Evolutionary conservation across 2,797 vertebrate species (phyloP).

Genomic region (Ctenosaura bakeri): DNA sequence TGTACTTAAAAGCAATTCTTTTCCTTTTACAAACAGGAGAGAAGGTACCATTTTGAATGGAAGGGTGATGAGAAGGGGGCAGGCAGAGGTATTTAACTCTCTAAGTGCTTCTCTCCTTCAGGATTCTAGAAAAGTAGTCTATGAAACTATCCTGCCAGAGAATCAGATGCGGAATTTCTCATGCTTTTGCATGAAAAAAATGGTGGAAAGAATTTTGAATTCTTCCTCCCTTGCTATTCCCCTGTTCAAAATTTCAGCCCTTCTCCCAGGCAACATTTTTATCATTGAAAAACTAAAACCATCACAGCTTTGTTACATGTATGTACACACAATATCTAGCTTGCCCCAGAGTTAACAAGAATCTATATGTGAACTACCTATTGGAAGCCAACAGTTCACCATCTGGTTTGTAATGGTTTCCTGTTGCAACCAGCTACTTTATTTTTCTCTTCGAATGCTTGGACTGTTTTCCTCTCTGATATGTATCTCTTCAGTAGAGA

Average conservation of each 20-base stretch:
- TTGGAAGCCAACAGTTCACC: constrained; percentile 25
- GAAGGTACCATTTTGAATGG: not conserved
- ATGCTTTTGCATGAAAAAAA: too few species aligned
- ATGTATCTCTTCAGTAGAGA: constrained; percentile 67
- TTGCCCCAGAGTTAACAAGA: not conserved
- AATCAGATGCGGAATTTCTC: too few species aligned
- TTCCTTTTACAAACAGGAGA: not conserved
- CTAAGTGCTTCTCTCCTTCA: not conserved
- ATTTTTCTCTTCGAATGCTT: constrained; percentile 25
- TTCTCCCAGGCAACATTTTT: not conserved
- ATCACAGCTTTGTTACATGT: not conserved
- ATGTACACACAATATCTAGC: not conserved
- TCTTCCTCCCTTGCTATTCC: not conserved
- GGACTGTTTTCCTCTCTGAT: constrained; percentile 30
- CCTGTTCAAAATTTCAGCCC: not conserved
- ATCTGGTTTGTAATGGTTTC: constrained; percentile 27
- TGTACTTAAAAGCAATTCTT: not conserved
- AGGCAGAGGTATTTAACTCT: too few species aligned
- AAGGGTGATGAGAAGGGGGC: not conserved
- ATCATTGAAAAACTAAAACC: not conserved
- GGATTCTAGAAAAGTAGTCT: not conserved
- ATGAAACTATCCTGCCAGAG: not conserved
- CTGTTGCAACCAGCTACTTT: constrained; percentile 36
- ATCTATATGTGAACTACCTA: not conserved
- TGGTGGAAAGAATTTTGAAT: too few species aligned